Base-by-base conservation (phyloP, 1,140 invertebrate genomes). In the Diprion similis region DNA sequence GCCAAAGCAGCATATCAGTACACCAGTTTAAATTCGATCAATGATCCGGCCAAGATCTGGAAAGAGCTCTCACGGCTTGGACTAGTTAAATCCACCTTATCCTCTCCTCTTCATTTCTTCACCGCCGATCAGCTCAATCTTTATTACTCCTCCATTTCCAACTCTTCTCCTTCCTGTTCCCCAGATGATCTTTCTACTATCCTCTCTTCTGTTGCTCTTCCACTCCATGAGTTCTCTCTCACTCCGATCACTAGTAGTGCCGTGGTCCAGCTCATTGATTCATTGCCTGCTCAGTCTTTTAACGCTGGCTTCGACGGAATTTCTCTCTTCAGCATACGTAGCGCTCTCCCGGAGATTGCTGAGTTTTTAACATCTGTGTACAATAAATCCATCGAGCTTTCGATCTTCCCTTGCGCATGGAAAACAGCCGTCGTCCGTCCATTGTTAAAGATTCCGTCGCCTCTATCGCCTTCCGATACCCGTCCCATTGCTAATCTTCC, bases 31-130 rank as follows among this genome's bases (percentile, higher is more conserved):
- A 68, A 13, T 13, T 17, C 46, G 10, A 68, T 59, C 6, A 48
- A 73, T 15, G 46, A 46, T 15, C 46, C 72, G 1, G 9, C 45
- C 4, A 19, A 45, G 10, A 46, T 73, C 9, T 73, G 72, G 72
- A 47, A 17, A 37, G 66, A 73, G 47, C 46, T 73, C 1, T 2
- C 37, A 13, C 18, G 51, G 9, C 46, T 73, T n/a, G 72, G 66
- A 17, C 46, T 68, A 6, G n/a, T 73, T 13, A 68, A 68, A 68
- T 18, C 46, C 13, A 19, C 1, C 4, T 19, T 51, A 1, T 1
- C 72, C 6, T 73, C 72, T 59, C 72, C 72, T 18, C 47, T 73
- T 15, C 66, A 73, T 1, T 72, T 73, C 47, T 73, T 37, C 68
- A 17, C 10, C 17, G 1, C 72, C 8, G 66, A 68, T 1, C n/a